Conservation (phyloP, 2,888 invertebrate species). For the Hydraecia micacea region DNA sequence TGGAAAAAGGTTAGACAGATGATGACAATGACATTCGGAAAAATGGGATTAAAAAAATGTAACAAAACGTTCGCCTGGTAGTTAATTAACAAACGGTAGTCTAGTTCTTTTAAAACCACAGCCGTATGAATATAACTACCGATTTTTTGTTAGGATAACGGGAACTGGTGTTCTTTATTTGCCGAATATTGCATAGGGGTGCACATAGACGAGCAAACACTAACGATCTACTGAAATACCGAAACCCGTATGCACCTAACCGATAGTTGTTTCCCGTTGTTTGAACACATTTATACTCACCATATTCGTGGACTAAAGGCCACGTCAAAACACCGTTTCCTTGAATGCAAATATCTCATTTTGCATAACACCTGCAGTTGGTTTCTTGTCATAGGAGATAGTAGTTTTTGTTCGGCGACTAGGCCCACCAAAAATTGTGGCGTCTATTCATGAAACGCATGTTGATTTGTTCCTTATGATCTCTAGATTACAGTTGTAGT, state of each 20-base stretch:
- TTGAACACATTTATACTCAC: slow-evolving; percentile 10
- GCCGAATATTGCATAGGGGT: slow-evolving; percentile 22
- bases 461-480: neutral
- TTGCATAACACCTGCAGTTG: slow-evolving; percentile 13
- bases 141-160: slow-evolving; percentile 4
- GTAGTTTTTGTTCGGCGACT: neutral
- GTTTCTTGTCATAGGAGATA: too few species aligned
- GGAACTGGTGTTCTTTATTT: neutral
- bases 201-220: neutral
- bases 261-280: slow-evolving; percentile 3
- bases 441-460: neutral
- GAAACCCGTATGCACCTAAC: slow-evolving; percentile 12
- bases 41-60: neutral
- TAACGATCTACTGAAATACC: neutral
- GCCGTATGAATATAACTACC: slow-evolving; percentile 10
- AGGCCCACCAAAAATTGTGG: neutral
- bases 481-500: neutral
- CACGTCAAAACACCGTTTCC: neutral
- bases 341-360: neutral
- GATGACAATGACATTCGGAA: neutral
- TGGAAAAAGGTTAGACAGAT: too few species aligned
- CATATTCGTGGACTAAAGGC: slow-evolving; percentile 1
- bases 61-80: neutral
- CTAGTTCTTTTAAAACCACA: slow-evolving; percentile 6
- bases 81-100: neutral